Evolutionary conservation across 2,113 vertebrate species (phyloP).

Genomic region (Colossoma macropomum): DNA sequence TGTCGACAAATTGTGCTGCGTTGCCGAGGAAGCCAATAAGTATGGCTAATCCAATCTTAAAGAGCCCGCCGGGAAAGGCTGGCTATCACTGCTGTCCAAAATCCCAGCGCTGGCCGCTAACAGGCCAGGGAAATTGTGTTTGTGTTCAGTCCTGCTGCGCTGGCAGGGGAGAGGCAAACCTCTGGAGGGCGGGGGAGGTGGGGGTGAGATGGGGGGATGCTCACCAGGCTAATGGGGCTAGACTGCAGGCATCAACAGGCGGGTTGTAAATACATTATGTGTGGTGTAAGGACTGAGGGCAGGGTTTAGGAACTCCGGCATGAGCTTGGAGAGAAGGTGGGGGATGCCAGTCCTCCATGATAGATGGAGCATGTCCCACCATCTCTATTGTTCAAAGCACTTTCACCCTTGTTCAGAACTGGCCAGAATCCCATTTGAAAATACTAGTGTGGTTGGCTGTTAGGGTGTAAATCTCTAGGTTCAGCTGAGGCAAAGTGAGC

Average conservation of each 20-base stretch:
- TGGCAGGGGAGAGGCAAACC: conserved; percentile 40
- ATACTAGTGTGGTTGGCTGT: conserved; percentile 1
- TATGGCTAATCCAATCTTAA: conserved; percentile 69
- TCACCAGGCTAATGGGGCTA: conserved; percentile 58
- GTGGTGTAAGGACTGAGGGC: conserved; percentile 55
- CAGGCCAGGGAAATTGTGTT: conserved; percentile 55
- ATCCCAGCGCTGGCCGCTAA: conserved; percentile 61
- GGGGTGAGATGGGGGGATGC: conserved; percentile 30
- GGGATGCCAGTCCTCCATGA: conserved; percentile 3
- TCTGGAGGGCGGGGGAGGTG: conserved; percentile 21
- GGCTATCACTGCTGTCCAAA: conserved; percentile 59
- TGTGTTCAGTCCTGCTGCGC: conserved; percentile 55
- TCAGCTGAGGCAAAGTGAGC: conserved; percentile 18
- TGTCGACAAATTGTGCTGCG: conserved; percentile 64
- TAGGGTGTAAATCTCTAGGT: background rate
- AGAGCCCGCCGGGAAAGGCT: conserved; percentile 57
- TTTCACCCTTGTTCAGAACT: conserved; percentile 13
- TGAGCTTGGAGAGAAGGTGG: conserved; percentile 24
- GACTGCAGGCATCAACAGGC: conserved; percentile 72
- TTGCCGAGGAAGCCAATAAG: conserved; percentile 68
- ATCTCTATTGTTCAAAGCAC: conserved; percentile 33
- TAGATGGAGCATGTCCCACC: conserved; percentile 16
- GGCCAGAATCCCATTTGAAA: conserved; percentile 36
- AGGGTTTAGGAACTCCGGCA: conserved; percentile 22
- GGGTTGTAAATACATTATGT: conserved; percentile 73